Evolutionary conservation across 2,797 vertebrate species (phyloP), one percentile per base, ranked within the genome.

Genomic region (Acanthurus tractus): DNA sequence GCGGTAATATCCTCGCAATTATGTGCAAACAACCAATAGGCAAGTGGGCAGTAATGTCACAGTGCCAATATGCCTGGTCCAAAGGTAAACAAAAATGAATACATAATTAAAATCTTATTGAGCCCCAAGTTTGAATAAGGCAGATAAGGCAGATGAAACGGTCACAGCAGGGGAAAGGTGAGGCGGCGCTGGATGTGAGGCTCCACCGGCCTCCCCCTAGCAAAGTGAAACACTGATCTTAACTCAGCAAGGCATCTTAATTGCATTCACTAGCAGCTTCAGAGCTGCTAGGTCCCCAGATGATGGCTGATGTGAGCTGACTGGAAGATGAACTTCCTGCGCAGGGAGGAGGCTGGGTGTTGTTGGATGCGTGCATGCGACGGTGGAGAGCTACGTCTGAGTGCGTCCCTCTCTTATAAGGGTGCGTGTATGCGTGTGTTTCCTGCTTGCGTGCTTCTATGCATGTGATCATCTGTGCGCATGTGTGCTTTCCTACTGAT

Each of bases 271-370:
- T 59, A 76, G 83, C 87, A 70, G 86, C 82, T 86, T 82, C 59
- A 25, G 70, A 83, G 86, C 82, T 34, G 49, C 65, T 34, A 7
- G 81, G 63, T 90, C 87, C 87, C 89, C 82, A 76, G 88, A 88
- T 89, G 86, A 90, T 61, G 87, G 82, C 85, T 92, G 90, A 94
- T 93, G 91, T 88, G 89, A 92, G 83, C 86, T 89, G 93, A 94
- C 91, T 94, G 85, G 91, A 91, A 91, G 89, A 93, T 92, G 91
- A 94, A 90, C 91, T 93, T 91, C 82, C 83, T 74, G 79, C 81
- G 84, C 70, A 61, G 66, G 80, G 82, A 11, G 53, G 76, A 71
- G 65, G 78, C 66, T 14, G 61, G 72, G 74, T 61, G 78, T 40
- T 45, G 71, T 20, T 54, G 50, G 8, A 29, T 59, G 66, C 67